A percentile compares a stretch with the other conserved stretches of the same genome.
Conservation (phyloP, 2,888 invertebrate species). For the Microchrysa polita region DNA sequence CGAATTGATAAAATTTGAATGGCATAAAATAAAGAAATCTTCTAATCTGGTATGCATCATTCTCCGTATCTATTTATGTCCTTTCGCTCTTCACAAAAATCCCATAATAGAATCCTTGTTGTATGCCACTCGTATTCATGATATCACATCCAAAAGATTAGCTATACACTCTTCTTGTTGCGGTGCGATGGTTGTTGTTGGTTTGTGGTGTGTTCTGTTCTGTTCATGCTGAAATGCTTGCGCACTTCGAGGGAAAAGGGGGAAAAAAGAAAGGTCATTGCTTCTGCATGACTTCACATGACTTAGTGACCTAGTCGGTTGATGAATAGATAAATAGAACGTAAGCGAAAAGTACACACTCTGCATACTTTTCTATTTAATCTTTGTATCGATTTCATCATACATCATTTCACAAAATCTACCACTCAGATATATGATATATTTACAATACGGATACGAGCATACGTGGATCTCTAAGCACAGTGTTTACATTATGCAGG, state of each 20-base stretch:
- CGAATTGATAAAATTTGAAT: constrained; percentile 2
- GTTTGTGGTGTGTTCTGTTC: too few relatives aligned
- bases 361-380: background rate
- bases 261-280: constrained; percentile 7
- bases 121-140: background rate
- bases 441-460: too few relatives aligned
- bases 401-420: constrained; percentile 7
- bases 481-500: background rate
- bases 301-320: constrained; percentile 37
- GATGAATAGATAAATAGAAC: constrained; percentile 37
- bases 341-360: background rate
- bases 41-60: constrained; percentile 22
- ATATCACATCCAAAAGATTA: background rate
- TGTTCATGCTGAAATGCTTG: background rate
- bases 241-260: background rate
- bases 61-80: constrained; percentile 16
- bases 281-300: constrained; percentile 16
- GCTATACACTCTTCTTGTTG: background rate
- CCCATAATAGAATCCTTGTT: background rate
- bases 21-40: background rate
- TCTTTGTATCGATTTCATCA: constrained; percentile 26
- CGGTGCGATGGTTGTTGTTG: too few relatives aligned
- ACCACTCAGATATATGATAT: background rate
- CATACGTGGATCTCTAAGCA: too few relatives aligned
- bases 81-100: constrained; percentile 6